Evolutionary conservation across 1,140 invertebrate genomes (phyloP).

Genomic region (Lutraria rhynchaena): DNA sequence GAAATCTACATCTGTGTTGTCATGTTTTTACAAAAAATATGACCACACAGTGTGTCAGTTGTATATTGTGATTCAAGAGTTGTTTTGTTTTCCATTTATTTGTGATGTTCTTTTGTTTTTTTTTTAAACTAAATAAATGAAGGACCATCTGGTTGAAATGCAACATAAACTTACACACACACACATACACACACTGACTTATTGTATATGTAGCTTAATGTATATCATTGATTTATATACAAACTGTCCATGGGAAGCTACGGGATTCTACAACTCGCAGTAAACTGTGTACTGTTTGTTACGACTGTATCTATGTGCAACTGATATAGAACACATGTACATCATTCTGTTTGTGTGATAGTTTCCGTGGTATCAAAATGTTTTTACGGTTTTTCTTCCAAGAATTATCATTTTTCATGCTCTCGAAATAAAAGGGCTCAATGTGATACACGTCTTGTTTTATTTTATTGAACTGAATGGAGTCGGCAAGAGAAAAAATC

Average conservation of each 20-base stretch:
- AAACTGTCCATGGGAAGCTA: background rate
- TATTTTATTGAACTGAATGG: too few species aligned
- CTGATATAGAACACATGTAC: constrained; percentile 15
- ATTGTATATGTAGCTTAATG: background rate
- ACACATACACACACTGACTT: background rate
- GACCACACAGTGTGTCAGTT: too few species aligned
- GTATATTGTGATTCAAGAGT: too few species aligned
- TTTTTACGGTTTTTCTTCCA: constrained; percentile 38
- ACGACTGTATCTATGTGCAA: background rate
- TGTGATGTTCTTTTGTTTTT: too few species aligned
- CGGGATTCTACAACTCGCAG: background rate
- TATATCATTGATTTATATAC: background rate
- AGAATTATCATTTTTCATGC: constrained; percentile 24
- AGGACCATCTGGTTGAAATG: too few species aligned
- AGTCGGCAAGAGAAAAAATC: too few species aligned
- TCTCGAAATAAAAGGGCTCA: constrained; percentile 41
- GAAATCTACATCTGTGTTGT: too few species aligned
- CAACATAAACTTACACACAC: background rate
- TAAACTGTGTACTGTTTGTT: background rate
- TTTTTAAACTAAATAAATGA: too few species aligned
- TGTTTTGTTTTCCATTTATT: too few species aligned
- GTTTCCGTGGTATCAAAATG: constrained; percentile 35
- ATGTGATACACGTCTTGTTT: too few species aligned
- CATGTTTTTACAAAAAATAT: too few species aligned
- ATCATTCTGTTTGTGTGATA: constrained; percentile 43